Conservation (phyloP, 2,888 invertebrate species). For the Maniola hyperantus region DNA sequence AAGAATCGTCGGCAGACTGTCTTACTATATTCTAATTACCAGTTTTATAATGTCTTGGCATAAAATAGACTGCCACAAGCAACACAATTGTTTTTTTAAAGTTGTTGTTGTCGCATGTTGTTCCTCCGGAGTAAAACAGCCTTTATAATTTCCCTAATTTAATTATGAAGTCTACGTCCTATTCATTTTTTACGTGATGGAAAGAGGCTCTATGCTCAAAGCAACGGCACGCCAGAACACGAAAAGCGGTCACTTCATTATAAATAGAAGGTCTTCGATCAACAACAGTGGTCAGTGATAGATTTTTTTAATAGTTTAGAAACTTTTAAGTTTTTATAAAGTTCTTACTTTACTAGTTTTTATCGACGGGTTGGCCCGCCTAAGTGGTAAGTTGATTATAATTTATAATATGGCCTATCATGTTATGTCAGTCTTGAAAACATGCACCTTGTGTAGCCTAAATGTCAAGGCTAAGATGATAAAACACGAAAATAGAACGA, state of each 20-base stretch:
- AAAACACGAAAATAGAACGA: constrained; percentile 13
- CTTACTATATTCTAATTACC: no score
- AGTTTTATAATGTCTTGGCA: no score
- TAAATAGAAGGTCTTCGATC: constrained; percentile 14
- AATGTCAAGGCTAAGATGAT: constrained; percentile 21
- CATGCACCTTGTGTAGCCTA: constrained; percentile 11
- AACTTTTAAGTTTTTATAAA: constrained; percentile 12
- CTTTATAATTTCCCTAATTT: neutral
- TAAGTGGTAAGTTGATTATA: neutral
- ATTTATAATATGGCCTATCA: constrained; percentile 1
- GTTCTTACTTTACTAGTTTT: constrained; percentile 1
- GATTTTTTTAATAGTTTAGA: constrained; percentile 15
- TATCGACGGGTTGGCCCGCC: neutral
- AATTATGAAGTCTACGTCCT: neutral
- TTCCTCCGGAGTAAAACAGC: no score
- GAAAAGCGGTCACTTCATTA: constrained; percentile 13
- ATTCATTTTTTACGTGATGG: neutral
- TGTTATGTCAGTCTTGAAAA: constrained; percentile 10
- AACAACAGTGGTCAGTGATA: neutral
- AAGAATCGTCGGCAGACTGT: no score
- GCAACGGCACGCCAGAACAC: neutral
- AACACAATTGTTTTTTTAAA: no score
- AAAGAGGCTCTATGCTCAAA: neutral
- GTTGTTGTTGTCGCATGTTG: no score
- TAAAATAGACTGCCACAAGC: no score